Percentiles rank a stretch among this genome's conserved stretches.
Evolutionary conservation across 2,888 invertebrate species (phyloP).

Genomic region (Rotaria sp.): DNA sequence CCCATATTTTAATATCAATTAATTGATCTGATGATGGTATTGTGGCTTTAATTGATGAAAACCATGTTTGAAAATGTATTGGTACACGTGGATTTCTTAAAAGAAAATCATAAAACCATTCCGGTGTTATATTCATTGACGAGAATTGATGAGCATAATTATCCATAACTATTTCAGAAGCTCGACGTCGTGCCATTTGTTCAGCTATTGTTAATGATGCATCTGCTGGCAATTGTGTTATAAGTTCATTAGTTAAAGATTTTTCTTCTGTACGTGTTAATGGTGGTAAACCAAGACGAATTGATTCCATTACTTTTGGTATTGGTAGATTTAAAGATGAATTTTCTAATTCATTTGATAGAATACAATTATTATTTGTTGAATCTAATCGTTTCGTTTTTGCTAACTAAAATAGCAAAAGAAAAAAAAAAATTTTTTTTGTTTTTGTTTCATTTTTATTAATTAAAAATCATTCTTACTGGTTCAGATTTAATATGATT

Average conservation of each 20-base stretch:
- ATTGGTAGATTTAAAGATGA: neutral
- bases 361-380: neutral
- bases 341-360: neutral
- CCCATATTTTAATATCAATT: constrained; percentile 8
- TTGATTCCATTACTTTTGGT: neutral
- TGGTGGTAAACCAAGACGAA: neutral
- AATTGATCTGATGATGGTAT: neutral
- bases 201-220: neutral
- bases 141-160: neutral
- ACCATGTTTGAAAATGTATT: neutral
- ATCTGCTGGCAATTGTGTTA: neutral
- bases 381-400: neutral
- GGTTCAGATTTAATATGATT: neutral
- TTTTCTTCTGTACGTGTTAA: constrained; percentile 9
- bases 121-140: neutral
- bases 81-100: constrained; percentile 2
- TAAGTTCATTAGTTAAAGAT: neutral
- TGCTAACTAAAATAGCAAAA: neutral
- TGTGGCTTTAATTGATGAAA: neutral
- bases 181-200: neutral
- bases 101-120: constrained; percentile 22
- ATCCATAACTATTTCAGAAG: neutral
- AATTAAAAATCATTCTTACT: neutral
- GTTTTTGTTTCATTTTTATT: no score
- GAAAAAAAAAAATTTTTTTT: neutral